Evolutionary conservation across 2,113 vertebrate genomes (phyloP).

Genomic region (Cheirogaleus medius): DNA sequence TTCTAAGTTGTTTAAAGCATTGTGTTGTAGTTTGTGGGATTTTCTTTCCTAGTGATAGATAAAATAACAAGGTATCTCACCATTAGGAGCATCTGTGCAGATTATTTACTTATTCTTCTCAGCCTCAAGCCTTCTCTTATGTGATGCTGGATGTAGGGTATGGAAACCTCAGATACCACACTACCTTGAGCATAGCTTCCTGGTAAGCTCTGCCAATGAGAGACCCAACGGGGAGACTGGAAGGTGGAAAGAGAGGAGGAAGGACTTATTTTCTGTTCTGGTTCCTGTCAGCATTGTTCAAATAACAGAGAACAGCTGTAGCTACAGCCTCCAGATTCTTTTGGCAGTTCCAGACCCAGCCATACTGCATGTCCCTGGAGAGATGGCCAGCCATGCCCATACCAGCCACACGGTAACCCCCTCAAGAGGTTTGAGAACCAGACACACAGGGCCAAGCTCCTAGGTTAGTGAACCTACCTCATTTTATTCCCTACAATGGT

Average conservation of each 20-base stretch:
- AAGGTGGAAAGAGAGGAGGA: not conserved
- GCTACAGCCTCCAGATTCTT: not conserved
- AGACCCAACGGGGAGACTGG: not conserved
- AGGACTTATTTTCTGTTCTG: not conserved
- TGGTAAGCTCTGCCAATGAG: not conserved
- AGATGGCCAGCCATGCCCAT: not conserved
- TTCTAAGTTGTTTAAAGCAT: not conserved
- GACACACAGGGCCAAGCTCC: not conserved
- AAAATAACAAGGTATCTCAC: not conserved
- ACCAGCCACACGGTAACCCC: not conserved
- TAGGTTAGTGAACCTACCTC: not conserved
- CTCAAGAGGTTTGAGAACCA: not conserved
- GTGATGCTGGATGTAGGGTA: not conserved
- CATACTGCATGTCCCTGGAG: rapidly evolving
- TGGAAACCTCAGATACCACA: not conserved
- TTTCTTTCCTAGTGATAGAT: not conserved
- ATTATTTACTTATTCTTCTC: not conserved
- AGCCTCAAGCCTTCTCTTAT: not conserved
- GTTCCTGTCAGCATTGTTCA: not conserved
- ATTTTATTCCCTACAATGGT: not conserved
- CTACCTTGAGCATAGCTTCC: not conserved
- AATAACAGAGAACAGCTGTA: not conserved
- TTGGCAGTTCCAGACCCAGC: not conserved
- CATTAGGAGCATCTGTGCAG: not conserved
- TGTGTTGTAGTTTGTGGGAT: not conserved